Base-by-base conservation (phyloP, 2,797 vertebrate species). In the Adrianichthys oophorus region DNA sequence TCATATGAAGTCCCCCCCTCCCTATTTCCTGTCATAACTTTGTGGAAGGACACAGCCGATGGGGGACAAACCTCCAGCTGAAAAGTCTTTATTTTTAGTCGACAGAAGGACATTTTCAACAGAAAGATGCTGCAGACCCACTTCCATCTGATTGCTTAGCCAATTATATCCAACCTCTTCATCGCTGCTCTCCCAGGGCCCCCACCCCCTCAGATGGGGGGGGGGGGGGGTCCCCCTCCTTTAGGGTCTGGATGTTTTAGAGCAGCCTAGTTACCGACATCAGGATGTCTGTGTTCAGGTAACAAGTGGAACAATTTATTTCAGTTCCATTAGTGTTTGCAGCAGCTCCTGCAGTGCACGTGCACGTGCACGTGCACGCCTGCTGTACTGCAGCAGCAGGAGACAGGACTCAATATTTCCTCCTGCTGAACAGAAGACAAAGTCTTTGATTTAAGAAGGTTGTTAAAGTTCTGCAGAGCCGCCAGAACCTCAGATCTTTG, bases 181-280 rank as follows among this genome's bases (percentile, higher is more conserved):
- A 0, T 0, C 26, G 26, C 32, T 13, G 12, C 41, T 72, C 68
- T 72, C 66, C 26, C 16, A 1, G 46, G 59, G 52, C 71, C 43
- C 24, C 42, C 47, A 57, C 61, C 32, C 54, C 32, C 32, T 63
- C 60, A 61, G 72, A 65, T 10, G 4, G 55, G n/a, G 62, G 19
- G 19, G 19, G 50, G 69, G 52, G 54, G 23, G 70, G 62, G 74
- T 59, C 59, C 62, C 18, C 4, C 71, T 48, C 2, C 46, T 75
- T 21, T 3, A 21, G 19, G 19, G 19, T 21, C 19, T 21, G 19
- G 2, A 2, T 21, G 19, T 21, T 83, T 83, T 66, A 68, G 63
- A 62, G 51, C 69, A 68, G 58, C 74, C 74, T 83, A 75, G 74
- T 75, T 78, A 51, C 66, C n/a, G 5, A 45, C 48, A 68, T 77